phyloP scores from a whole-genome alignment of 2,888 invertebrate species.

The Reticulitermes lucifugus region DNA sequence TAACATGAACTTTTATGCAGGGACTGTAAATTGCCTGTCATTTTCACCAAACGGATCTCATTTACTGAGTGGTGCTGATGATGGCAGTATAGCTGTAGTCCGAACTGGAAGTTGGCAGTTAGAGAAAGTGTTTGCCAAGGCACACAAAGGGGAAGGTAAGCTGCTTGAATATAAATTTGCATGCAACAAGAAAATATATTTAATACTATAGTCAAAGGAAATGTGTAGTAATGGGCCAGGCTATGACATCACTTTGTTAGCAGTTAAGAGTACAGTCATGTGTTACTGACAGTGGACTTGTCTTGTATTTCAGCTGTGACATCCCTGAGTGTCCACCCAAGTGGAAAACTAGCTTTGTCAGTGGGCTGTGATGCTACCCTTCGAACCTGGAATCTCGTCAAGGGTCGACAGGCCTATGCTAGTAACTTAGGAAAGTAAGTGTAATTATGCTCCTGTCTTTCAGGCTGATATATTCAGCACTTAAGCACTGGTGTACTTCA shows the following conservation, averaged over 20 bases:
- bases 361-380: slow-evolving; percentile 87
- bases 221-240: too few relatives aligned
- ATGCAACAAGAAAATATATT: too few relatives aligned
- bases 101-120: slow-evolving; percentile 88
- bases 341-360: slow-evolving; percentile 89
- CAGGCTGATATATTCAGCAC: too few relatives aligned
- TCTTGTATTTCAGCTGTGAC: slow-evolving; percentile 71
- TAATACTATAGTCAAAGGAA: too few relatives aligned
- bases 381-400: slow-evolving; percentile 94
- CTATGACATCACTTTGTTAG: too few relatives aligned
- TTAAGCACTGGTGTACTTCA: too few relatives aligned
- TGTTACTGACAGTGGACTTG: too few relatives aligned
- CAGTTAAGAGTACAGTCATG: too few relatives aligned
- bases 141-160: slow-evolving; percentile 75
- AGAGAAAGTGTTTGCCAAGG: slow-evolving; percentile 84
- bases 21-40: slow-evolving; percentile 80
- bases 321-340: slow-evolving; percentile 85
- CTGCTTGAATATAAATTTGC: too few relatives aligned
- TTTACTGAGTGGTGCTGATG: slow-evolving; percentile 85
- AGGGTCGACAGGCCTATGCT: slow-evolving; percentile 89
- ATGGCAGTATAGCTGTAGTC: slow-evolving; percentile 85
- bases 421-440: slow-evolving; percentile 76
- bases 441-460: neutral
- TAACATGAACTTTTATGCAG: slow-evolving; percentile 57
- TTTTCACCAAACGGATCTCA: slow-evolving; percentile 84